Percentiles rank a stretch among this genome's conserved stretches.
These are phyloP conservation scores for Tolypeutes matacus DNA, from an alignment of 2,797 vertebrate species.

Conservation along the genomic window DNA sequence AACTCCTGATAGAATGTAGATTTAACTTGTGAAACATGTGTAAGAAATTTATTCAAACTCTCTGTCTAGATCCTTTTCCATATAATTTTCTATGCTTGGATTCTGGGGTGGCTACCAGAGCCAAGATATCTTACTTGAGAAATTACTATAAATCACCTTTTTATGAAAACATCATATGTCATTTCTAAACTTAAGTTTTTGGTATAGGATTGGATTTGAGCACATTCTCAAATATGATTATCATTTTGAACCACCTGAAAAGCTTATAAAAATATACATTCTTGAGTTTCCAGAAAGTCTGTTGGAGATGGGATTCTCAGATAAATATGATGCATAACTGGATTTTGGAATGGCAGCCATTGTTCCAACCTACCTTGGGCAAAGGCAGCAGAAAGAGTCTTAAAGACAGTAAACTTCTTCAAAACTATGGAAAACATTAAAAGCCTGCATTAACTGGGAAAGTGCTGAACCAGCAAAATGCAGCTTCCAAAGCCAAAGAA, in stretches of 20 bases:
- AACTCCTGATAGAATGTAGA: neutral
- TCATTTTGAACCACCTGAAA: conserved; percentile 32
- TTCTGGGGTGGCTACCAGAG: conserved; percentile 10
- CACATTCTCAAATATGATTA: conserved; percentile 16
- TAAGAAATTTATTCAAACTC: conserved; percentile 50
- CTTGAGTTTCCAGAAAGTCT: neutral
- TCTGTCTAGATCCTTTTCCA: neutral
- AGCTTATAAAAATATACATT: neutral
- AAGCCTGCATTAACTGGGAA: too few relatives aligned
- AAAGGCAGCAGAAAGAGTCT: too few relatives aligned
- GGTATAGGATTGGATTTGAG: conserved; percentile 11
- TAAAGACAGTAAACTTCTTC: too few relatives aligned
- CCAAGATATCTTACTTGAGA: conserved; percentile 39
- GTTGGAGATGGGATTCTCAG: neutral
- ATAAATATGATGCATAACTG: neutral
- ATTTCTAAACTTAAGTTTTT: conserved; percentile 58
- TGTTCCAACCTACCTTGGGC: too few relatives aligned
- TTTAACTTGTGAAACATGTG: conserved; percentile 50
- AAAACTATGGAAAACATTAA: too few relatives aligned
- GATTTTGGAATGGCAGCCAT: neutral
- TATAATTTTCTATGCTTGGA: conserved; percentile 26
- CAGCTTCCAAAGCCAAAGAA: too few relatives aligned
- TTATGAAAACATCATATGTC: conserved; percentile 25
- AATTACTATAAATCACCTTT: conserved; percentile 55
- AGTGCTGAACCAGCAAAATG: too few relatives aligned